Base-by-base conservation (phyloP, 2,113 vertebrate species). In the Prinia subflava region DNA sequence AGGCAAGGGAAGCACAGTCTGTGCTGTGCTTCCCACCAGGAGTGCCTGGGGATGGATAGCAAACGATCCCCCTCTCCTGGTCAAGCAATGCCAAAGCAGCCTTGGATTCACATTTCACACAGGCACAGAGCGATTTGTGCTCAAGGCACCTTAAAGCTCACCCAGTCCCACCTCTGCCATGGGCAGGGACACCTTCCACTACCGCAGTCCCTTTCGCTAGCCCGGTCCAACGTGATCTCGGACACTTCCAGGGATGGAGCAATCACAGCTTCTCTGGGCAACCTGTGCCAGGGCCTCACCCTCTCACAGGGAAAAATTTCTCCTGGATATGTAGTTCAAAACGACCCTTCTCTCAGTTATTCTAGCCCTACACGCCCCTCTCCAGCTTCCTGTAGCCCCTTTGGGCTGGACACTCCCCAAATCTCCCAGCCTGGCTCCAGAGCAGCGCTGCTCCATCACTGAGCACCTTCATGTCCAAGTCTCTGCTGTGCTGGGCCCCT, bases 61-160 rank as follows among this genome's bases (percentile, higher is more conserved):
- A 33, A 85, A 64, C 7, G 91, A 63, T 59, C 95, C 53, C 97
- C 98, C 97, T 96, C 98, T 98, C 47, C 97, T 96, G 98, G 98
- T 7, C 22, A 55, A 50, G 15, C 8, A 1, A 10, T 0, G 87
- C n/a, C 30, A 95, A 73, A 35, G 80, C 81, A 93, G 62, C 18
- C 1, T 3, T 0, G 18, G 9, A 35, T 19, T 21, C 44, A 3
- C 22, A 12, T 41, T 24, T 13, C 30, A 3, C 0, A 15, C 13
- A 7, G 3, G 1, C 60, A 9, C 57, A 5, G 10, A 33, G 3
- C 6, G 1, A 20, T 25, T 24, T 11, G 28, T 9, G 53, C 7
- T 5, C 15, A 19, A 47, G 41, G 47, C 47, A 11, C 10, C 15
- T 11, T 9, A 39, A 39, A 62, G 30, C 3, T 11, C 55, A 22